Conservation (phyloP, 2,797 vertebrate species). For the Sparidentex hasta region DNA sequence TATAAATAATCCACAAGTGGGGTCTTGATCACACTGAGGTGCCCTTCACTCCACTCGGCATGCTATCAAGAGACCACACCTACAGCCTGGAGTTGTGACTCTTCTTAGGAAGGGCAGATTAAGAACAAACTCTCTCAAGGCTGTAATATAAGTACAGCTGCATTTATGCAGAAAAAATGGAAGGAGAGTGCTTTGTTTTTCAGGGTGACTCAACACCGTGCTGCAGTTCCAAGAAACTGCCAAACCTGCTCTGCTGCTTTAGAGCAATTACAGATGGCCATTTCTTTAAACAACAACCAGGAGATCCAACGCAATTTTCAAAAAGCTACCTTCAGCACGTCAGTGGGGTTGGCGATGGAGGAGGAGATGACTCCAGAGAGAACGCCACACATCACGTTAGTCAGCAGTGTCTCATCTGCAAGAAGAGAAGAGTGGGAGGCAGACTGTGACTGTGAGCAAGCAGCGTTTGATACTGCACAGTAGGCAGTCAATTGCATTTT, state of each 20-base stretch:
- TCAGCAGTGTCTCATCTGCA: constrained; percentile 95
- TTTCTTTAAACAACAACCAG: not conserved
- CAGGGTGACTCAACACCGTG: accelerated
- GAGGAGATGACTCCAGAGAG: constrained; percentile 96
- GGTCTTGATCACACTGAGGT: constrained; percentile 7
- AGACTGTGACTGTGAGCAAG: constrained; percentile 22
- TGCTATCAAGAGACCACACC: constrained; percentile 14
- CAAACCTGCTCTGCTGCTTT: constrained; percentile 31
- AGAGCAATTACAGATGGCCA: not conserved
- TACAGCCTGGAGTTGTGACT: not conserved
- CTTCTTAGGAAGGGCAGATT: not conserved
- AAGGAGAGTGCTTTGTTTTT: not conserved
- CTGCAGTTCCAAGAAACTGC: not conserved
- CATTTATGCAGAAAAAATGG: not conserved
- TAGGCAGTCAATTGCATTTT: not conserved
- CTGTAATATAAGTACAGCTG: not conserved
- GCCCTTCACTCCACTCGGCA: constrained; percentile 21
- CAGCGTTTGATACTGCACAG: constrained; percentile 13
- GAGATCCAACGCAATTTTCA: accelerated
- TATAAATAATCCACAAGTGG: constrained; percentile 71
- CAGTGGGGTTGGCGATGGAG: constrained; percentile 94
- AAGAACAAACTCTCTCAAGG: not conserved
- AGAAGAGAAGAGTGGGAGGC: constrained; percentile 49
- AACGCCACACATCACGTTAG: constrained; percentile 93
- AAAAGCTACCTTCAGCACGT: constrained; percentile 93